A percentile compares a stretch with the other conserved stretches of the same genome.
Conservation (phyloP, 2,113 vertebrate species). For the Hippoglossus stenolepis region DNA sequence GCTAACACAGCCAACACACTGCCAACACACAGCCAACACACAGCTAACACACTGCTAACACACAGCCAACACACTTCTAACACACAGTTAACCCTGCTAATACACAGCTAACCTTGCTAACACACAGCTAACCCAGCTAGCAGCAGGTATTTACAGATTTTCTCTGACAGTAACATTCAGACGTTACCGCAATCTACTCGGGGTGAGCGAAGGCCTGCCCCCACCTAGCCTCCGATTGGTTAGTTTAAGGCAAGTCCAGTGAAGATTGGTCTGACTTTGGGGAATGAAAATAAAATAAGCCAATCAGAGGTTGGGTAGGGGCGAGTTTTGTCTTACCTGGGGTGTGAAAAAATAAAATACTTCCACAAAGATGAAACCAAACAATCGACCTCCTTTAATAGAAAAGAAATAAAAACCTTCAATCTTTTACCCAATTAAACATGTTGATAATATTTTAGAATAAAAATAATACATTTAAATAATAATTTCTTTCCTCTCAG, state of each 20-base stretch:
- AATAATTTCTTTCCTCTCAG: too few relatives aligned
- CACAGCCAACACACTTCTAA: too few relatives aligned
- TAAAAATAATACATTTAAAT: too few relatives aligned
- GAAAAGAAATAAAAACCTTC: too few relatives aligned
- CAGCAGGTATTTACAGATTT: neutral
- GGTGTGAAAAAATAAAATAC: neutral
- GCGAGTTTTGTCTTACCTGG: neutral
- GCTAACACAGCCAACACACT: too few relatives aligned
- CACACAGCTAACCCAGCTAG: neutral
- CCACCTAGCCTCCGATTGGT: too few relatives aligned
- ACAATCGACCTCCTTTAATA: too few relatives aligned
- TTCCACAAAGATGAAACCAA: neutral
- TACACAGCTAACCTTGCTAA: neutral
- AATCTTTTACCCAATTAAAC: neutral
- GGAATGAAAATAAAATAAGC: neutral
- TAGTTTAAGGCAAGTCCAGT: too few relatives aligned
- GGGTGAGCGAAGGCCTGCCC: neutral
- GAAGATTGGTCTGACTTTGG: neutral
- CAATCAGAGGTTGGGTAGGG: neutral
- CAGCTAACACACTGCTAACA: too few relatives aligned
- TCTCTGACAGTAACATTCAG: neutral
- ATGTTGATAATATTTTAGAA: neutral
- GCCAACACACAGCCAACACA: too few relatives aligned
- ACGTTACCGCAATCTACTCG: neutral
- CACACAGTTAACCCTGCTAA: neutral